Base-by-base conservation (phyloP, 2,113 vertebrate genomes). In the Odontophorus gujanensis region DNA sequence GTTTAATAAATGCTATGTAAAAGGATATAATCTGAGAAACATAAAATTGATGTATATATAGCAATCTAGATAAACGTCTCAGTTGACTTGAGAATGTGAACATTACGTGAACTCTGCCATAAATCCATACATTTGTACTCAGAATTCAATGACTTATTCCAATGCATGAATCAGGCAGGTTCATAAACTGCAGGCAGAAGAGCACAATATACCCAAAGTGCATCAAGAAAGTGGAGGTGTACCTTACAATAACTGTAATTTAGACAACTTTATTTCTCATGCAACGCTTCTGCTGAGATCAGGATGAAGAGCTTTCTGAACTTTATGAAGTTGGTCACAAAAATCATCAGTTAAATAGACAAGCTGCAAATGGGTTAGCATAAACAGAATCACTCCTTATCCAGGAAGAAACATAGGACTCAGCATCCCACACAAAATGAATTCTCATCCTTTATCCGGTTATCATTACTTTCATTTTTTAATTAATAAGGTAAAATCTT, bases 71-170 rank as follows among this genome's bases (percentile, higher is more conserved):
- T 53, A 81, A 90, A 92, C 53, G 79, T 38, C 30, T 76, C 71
- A 1, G 4, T 57, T 57, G 32, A 32, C 30, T 57, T 19, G 55
- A 32, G 32, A 16, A 57, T 57, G 30, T 57, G 55, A 57, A n/a
- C 17, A 11, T n/a, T 57, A 19, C 17, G 47, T 71, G 8, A 78
- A 45, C 62, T 78, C 59, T 89, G 62, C 38, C 3, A 4, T 87
- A 87, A 92, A 90, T 87, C 75, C 42, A 38, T 32, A 66, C 5
- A 77, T 58, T 3, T 6, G 2, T 66, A 65, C 68, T 75, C 83
- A 92, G 53, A 84, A 78, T 8, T n/a, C 51, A 62, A 40, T 55
- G 48, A 94, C 90, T 90, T 93, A 85, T 32, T 51, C n/a, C 42
- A 65, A 87, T 18, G 66, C 11, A 86, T 73, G 92, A 84, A 93